Conservation (phyloP, 2,797 vertebrate genomes). For the Anabacerthia variegaticeps region DNA sequence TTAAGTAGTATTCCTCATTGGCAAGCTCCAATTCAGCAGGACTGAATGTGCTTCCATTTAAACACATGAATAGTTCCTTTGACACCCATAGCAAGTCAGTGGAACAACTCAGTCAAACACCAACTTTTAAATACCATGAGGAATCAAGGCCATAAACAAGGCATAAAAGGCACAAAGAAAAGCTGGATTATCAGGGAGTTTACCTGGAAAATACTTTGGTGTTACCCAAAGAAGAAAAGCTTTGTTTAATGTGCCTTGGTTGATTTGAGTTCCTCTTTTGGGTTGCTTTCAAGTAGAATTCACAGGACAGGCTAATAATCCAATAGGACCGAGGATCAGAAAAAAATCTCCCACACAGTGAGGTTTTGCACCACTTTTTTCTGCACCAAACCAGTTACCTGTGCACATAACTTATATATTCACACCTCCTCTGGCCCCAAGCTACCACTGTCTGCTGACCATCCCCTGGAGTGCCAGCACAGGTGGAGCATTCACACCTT, state of each 20-base stretch:
- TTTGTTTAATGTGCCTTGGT: not conserved
- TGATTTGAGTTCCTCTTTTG: not conserved
- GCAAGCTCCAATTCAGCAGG: conserved; percentile 1
- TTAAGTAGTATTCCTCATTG: conserved; percentile 32
- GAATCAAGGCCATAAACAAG: not conserved
- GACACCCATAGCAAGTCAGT: not conserved
- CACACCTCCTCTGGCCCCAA: not conserved
- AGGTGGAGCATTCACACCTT: rapidly evolving
- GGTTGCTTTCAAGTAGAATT: not conserved
- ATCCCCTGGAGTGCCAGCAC: not conserved
- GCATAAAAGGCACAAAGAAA: not conserved
- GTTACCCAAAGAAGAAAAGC: not conserved
- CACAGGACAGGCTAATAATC: not conserved
- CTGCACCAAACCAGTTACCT: not conserved
- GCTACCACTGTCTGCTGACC: not conserved
- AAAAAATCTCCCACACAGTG: not conserved
- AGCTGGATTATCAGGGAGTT: not conserved
- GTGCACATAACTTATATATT: too few species aligned
- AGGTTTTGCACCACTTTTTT: not conserved
- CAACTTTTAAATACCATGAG: not conserved
- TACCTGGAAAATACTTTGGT: not conserved
- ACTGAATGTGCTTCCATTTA: conserved; percentile 25
- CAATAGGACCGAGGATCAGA: not conserved
- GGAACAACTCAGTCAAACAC: not conserved
- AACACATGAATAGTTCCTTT: conserved; percentile 19